A percentile compares a stretch with the other conserved stretches of the same genome.
Conservation (phyloP, 2,113 vertebrate genomes). For the Pomatostomus ruficeps region DNA sequence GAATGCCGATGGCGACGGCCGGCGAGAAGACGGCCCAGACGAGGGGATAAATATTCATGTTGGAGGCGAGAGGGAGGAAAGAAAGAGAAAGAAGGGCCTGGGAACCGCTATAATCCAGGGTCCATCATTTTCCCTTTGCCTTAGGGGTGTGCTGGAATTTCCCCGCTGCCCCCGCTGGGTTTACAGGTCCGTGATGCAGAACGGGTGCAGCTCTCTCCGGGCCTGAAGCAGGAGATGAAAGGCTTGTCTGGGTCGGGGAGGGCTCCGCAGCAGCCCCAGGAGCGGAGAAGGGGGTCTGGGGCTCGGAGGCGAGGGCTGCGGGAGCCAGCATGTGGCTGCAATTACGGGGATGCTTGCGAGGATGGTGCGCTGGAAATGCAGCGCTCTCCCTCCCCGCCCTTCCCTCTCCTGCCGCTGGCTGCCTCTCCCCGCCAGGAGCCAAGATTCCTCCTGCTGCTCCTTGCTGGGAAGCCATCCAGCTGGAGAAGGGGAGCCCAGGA, state of each 20-base stretch:
- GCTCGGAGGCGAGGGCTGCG: background rate
- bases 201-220: background rate
- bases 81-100: background rate
- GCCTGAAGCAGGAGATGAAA: background rate
- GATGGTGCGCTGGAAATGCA: slow-evolving; percentile 1
- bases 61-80: background rate
- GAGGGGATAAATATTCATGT: slow-evolving; percentile 38
- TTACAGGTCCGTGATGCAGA: background rate
- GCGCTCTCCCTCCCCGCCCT: background rate
- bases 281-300: background rate
- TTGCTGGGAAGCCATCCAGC: slow-evolving; percentile 24
- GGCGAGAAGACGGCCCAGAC: background rate
- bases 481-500: background rate
- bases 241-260: background rate
- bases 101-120: background rate
- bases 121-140: background rate
- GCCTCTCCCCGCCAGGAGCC: slow-evolving; percentile 19
- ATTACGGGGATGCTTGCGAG: background rate
- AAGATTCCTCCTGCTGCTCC: slow-evolving; percentile 44
- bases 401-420: slow-evolving; percentile 4
- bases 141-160: background rate
- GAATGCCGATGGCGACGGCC: background rate
- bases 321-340: slow-evolving; percentile 52
- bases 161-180: background rate
- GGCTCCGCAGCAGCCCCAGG: background rate